Conservation (phyloP, 2,888 invertebrate species). For the Catocala sponsa region DNA sequence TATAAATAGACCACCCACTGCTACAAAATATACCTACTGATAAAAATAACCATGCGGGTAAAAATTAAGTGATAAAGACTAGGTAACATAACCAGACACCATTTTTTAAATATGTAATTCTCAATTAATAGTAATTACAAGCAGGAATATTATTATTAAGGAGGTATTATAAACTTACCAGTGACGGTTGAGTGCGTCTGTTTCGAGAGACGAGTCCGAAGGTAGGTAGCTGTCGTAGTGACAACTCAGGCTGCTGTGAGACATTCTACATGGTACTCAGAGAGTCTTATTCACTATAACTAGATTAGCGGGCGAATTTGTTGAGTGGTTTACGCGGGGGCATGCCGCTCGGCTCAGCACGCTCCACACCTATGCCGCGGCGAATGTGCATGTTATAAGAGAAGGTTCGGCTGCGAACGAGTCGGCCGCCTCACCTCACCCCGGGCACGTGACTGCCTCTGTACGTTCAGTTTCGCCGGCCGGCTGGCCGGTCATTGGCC, state of each 20-base stretch:
- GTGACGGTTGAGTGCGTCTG: conserved; percentile 85
- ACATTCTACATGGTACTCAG: conserved; percentile 86
- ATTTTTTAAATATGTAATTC: no score
- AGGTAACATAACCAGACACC: no score
- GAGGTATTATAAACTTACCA: conserved; percentile 70
- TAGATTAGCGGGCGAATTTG: conserved; percentile 68
- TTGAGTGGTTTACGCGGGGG: conserved; percentile 70
- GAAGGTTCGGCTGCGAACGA: conserved; percentile 81
- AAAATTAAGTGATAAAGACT: no score
- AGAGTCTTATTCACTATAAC: conserved; percentile 74
- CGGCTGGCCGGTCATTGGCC: conserved; percentile 85
- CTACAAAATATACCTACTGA: background rate
- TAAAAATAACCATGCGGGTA: background rate
- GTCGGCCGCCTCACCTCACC: conserved; percentile 86
- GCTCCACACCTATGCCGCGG: conserved; percentile 83
- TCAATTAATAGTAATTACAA: conserved; percentile 3
- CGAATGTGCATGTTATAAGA: conserved; percentile 86
- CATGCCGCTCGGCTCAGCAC: conserved; percentile 81
- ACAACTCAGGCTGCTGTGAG: conserved; percentile 86
- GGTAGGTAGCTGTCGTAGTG: conserved; percentile 85
- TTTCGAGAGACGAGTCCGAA: conserved; percentile 84
- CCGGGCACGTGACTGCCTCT: conserved; percentile 87
- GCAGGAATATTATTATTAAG: background rate
- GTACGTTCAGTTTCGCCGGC: conserved; percentile 79
- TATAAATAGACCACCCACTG: background rate